A percentile compares a stretch with the other conserved stretches of the same genome.
These are phyloP conservation scores for Megalopta genalis DNA, from an alignment of 1,140 invertebrate genomes.

Conservation along the genomic window DNA sequence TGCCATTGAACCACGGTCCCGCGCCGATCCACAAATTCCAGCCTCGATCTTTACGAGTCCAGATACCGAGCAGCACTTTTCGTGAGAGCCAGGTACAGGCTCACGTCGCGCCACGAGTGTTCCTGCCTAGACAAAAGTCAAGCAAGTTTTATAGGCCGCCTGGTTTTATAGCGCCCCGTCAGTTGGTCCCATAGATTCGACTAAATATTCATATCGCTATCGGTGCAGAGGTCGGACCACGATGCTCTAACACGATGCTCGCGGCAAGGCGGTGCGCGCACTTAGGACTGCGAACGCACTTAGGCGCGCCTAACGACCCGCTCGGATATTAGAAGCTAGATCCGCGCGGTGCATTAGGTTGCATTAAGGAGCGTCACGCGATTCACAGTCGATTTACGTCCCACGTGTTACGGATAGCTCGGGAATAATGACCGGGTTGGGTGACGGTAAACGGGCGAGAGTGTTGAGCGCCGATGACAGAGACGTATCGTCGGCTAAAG, in stretches of 20 bases:
- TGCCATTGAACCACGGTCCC: no score
- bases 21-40: no score
- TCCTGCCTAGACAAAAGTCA: no score
- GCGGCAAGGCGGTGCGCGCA: background rate
- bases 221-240: background rate
- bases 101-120: no score
- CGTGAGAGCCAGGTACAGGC: no score
- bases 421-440: background rate
- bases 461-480: background rate
- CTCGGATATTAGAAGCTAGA: constrained; percentile 1
- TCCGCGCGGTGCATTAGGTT: background rate
- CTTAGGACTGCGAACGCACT: background rate
- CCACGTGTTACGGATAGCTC: constrained; percentile 12
- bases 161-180: no score
- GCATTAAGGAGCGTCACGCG: constrained; percentile 17
- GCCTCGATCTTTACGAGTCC: no score
- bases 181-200: background rate
- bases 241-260: background rate
- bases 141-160: no score
- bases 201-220: background rate
- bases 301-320: background rate
- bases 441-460: background rate
- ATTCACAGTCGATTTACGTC: constrained; percentile 9
- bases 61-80: no score
- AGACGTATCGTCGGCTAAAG: background rate